A percentile compares a stretch with the other conserved stretches of the same genome.
These are phyloP conservation scores for Dioctria rufipes DNA, from an alignment of 2,888 invertebrate genomes.

Conservation along the genomic window DNA sequence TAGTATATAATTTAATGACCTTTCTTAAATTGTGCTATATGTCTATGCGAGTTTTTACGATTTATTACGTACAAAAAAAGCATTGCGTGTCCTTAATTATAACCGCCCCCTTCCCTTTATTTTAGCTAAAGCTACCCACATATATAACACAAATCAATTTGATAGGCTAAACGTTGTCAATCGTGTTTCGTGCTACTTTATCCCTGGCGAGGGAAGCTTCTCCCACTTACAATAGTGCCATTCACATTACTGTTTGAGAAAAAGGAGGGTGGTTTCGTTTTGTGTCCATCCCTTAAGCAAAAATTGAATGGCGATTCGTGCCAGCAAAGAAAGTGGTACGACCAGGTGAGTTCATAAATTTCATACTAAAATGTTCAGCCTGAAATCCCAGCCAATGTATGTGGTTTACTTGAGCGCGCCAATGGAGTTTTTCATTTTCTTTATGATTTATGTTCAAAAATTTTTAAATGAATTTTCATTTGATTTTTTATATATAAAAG, in stretches of 20 bases:
- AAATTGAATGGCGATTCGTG: slow-evolving; percentile 60
- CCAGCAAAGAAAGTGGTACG: slow-evolving; percentile 58
- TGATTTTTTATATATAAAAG: not conserved
- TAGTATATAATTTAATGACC: slow-evolving; percentile 46
- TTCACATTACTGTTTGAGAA: slow-evolving; percentile 48
- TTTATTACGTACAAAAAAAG: slow-evolving; percentile 47
- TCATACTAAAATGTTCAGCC: slow-evolving; percentile 40
- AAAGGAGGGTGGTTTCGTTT: slow-evolving; percentile 58
- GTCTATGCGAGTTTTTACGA: slow-evolving; percentile 39
- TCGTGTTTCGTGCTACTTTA: slow-evolving; percentile 55
- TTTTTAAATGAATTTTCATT: slow-evolving; percentile 15
- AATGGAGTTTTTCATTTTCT: slow-evolving; percentile 30
- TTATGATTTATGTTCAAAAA: slow-evolving; percentile 39
- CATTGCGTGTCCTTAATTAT: slow-evolving; percentile 59
- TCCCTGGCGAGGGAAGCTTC: slow-evolving; percentile 33
- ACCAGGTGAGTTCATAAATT: slow-evolving; percentile 60
- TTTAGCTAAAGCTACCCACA: slow-evolving; percentile 47
- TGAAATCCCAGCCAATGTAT: not conserved
- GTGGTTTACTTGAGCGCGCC: not conserved
- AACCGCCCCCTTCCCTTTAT: slow-evolving; percentile 38
- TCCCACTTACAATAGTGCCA: slow-evolving; percentile 37
- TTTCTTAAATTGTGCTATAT: slow-evolving; percentile 44
- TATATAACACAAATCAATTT: slow-evolving; percentile 55
- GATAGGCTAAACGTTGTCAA: slow-evolving; percentile 57
- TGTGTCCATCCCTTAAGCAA: slow-evolving; percentile 60